These are phyloP conservation scores for Globodera rostochiensis DNA, from an alignment of 1,140 invertebrate genomes.

Conservation along the genomic window DNA sequence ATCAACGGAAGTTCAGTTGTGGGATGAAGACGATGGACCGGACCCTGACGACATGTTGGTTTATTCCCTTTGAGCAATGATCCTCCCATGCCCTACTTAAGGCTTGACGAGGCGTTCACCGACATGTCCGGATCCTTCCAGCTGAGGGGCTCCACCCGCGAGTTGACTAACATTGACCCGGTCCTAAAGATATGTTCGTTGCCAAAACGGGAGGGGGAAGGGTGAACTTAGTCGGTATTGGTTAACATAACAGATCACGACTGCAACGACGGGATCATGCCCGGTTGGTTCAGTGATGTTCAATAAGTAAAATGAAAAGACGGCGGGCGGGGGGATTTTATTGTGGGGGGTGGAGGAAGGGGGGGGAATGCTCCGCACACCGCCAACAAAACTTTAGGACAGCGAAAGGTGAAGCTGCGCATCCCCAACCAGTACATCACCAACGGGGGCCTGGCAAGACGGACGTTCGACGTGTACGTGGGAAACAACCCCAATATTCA, in stretches of 20 bases:
- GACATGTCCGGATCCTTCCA: slow-evolving; percentile 43
- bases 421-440: slow-evolving; percentile 58
- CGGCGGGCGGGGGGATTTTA: too few relatives aligned
- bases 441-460: slow-evolving; percentile 47
- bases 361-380: too few relatives aligned
- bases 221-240: neutral
- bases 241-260: slow-evolving; percentile 51
- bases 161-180: slow-evolving; percentile 53
- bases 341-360: too few relatives aligned
- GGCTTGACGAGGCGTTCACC: slow-evolving; percentile 52
- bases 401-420: slow-evolving; percentile 57
- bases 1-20: slow-evolving; percentile 28
- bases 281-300: slow-evolving; percentile 24
- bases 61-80: neutral
- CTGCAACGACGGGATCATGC: slow-evolving; percentile 60
- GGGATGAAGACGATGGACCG: slow-evolving; percentile 45
- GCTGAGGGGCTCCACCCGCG: slow-evolving; percentile 49
- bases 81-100: neutral
- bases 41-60: slow-evolving; percentile 47
- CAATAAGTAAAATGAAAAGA: too few relatives aligned
- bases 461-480: slow-evolving; percentile 50
- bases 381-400: neutral
- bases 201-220: neutral
- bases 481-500: neutral
- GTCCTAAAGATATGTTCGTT: slow-evolving; percentile 44